phyloP scores from a whole-genome alignment of 2,113 vertebrate species.

The Hystrix cristata region DNA sequence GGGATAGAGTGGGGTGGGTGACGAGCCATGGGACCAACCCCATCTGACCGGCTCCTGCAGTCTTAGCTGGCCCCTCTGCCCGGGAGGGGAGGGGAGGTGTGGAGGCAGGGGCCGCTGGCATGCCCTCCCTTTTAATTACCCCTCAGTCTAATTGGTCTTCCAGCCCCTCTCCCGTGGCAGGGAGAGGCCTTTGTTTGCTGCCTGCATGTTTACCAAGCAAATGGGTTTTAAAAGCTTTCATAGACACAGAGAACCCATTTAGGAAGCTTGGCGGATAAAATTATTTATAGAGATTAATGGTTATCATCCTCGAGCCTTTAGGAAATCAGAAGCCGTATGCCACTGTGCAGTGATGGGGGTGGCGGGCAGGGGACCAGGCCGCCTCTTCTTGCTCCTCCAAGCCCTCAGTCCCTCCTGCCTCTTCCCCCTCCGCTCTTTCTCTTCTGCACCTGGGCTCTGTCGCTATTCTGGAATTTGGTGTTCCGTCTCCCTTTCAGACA shows the following conservation, averaged over 20 bases:
- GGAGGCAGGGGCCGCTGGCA: background rate
- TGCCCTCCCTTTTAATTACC: conserved; percentile 75
- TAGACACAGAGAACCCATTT: conserved; percentile 73
- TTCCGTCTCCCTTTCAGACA: background rate
- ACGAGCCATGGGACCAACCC: background rate
- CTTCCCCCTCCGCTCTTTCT: background rate
- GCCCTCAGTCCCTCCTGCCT: background rate
- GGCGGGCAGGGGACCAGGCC: background rate
- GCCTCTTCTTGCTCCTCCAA: background rate
- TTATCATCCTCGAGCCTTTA: conserved; percentile 79
- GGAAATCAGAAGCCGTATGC: conserved; percentile 82
- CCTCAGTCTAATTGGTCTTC: conserved; percentile 78
- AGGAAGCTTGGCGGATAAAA: conserved; percentile 81
- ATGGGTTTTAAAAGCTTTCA: conserved; percentile 81
- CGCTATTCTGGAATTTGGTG: background rate
- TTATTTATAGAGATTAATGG: conserved; percentile 87
- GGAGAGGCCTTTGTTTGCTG: conserved; percentile 67
- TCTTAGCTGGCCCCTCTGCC: background rate
- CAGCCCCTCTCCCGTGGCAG: conserved; percentile 34
- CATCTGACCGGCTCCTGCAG: background rate
- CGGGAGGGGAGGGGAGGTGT: background rate
- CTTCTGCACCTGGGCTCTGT: background rate
- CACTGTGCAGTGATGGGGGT: fast-evolving
- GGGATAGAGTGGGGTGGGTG: fast-evolving
- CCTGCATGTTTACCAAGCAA: conserved; percentile 74